Evolutionary conservation across 2,113 vertebrate species (phyloP).

Genomic region (Apteryx mantelli): DNA sequence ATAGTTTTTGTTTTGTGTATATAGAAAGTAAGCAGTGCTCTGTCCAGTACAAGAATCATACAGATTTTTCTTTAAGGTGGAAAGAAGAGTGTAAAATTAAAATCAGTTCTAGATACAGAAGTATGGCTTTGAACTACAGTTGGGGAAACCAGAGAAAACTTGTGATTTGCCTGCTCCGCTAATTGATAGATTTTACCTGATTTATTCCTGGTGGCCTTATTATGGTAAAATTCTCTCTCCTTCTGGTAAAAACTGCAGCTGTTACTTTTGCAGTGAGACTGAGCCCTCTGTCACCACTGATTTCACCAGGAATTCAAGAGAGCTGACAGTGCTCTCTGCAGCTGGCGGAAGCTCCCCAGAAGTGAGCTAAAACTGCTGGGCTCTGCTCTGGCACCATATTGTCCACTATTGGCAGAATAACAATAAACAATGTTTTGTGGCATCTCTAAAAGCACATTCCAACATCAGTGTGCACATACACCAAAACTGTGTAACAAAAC

Average conservation of each 20-base stretch:
- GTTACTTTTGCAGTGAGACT: neutral
- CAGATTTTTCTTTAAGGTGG: neutral
- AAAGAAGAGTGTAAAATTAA: neutral
- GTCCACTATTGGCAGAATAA: neutral
- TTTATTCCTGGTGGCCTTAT: neutral
- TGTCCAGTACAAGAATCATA: neutral
- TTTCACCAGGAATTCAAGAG: neutral
- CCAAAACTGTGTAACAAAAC: neutral
- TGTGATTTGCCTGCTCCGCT: neutral
- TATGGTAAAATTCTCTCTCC: neutral
- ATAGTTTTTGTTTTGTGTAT: neutral
- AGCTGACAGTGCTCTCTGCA: neutral
- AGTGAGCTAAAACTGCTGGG: neutral
- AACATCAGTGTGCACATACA: neutral
- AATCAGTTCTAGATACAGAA: neutral
- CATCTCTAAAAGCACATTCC: neutral
- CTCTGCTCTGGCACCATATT: neutral
- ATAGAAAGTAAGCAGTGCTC: neutral
- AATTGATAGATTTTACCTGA: neutral
- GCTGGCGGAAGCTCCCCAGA: neutral
- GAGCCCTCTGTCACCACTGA: neutral
- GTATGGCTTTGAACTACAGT: neutral
- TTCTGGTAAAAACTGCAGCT: neutral
- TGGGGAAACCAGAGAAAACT: neutral
- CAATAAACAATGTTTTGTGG: accelerated